Base-by-base conservation (phyloP, 2,113 vertebrate genomes). In the Hippocampus guttulatus region DNA sequence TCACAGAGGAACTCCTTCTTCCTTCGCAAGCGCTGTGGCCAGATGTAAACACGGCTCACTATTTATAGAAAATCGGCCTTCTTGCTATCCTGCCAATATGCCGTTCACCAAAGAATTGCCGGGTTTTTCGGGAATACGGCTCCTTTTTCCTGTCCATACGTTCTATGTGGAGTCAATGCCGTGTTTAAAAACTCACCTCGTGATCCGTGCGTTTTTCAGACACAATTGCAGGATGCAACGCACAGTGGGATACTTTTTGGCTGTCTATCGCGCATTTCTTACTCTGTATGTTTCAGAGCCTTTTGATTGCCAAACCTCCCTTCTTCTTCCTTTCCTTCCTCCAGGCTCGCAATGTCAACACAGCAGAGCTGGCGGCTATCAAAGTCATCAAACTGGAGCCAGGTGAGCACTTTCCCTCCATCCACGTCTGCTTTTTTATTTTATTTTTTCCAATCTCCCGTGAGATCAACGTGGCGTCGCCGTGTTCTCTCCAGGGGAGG, bases 311-410 rank as follows among this genome's bases (percentile, higher is more conserved):
- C 43, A 25, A 38, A 64, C 11, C 63, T 64, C 41, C 33, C 61
- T 74, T 66, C 23, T 41, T 69, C 43, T 54, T 41, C 43, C 45
- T 30, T 30, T 27, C n/a, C 51, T 23, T 33, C 51, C 51, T 83
- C 49, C 83, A 98, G 97, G 96, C 96, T 85, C 93, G 96, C 76
- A 99, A 99, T 92, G 96, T 92, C 64, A 92, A 87, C 91, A 92
- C 91, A 68, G 90, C 90, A 81, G 96, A 98, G 88, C 92, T 98
- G 90, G 95, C 96, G 78, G 96, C 96, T 76, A 98, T 98, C 92
- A 98, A 98, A 95, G 96, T 98, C 88, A 98, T 98, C 92, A 98
- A 98, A 87, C 91, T 98, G 92, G 96, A 98, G 91, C 96, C 96
- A 88, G 96, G 96, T 98, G 92, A 94, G 93, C 52, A n/a, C 60